Conservation (phyloP, 2,797 vertebrate species). For the Sebastiscus albofasciatus region DNA sequence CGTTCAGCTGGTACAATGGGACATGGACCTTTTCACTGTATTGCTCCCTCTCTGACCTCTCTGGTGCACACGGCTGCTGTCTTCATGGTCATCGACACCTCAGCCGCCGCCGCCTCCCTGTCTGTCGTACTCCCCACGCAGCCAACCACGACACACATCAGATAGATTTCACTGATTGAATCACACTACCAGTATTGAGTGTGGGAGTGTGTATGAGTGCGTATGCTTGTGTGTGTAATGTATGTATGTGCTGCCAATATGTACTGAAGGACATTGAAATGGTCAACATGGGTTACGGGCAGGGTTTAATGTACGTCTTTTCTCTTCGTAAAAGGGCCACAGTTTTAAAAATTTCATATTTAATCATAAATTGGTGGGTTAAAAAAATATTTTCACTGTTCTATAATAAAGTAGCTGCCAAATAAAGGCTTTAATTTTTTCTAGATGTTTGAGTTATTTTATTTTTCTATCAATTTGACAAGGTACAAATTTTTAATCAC, state of each 20-base stretch:
- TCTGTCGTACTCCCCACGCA: slow-evolving; percentile 49
- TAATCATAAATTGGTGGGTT: slow-evolving; percentile 52
- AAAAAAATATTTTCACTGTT: slow-evolving; percentile 56
- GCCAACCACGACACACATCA: slow-evolving; percentile 63
- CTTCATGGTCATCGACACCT: slow-evolving; percentile 57
- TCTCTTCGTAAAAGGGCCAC: slow-evolving; percentile 64
- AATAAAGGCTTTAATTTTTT: slow-evolving; percentile 58
- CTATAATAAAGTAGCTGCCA: slow-evolving; percentile 68
- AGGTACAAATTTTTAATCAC: slow-evolving; percentile 20
- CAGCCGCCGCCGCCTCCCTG: slow-evolving; percentile 41
- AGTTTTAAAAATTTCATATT: slow-evolving; percentile 69
- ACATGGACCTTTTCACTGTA: slow-evolving; percentile 88
- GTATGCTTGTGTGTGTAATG: slow-evolving; percentile 12
- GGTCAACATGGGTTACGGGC: slow-evolving; percentile 46
- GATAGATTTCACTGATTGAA: slow-evolving; percentile 69
- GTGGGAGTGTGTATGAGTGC: slow-evolving; percentile 27
- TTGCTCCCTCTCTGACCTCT: slow-evolving; percentile 77
- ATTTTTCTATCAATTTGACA: slow-evolving; percentile 4
- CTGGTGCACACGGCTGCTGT: slow-evolving; percentile 72
- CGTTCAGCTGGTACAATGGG: slow-evolving; percentile 73
- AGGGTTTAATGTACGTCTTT: slow-evolving; percentile 44
- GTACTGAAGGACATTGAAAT: slow-evolving; percentile 79
- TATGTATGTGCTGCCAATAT: slow-evolving; percentile 70
- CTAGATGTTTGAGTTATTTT: neutral
- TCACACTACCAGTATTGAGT: slow-evolving; percentile 83